Percentiles rank a stretch among this genome's conserved stretches.
phyloP scores from a whole-genome alignment of 2,797 vertebrate species.

The Meda fulgida region DNA sequence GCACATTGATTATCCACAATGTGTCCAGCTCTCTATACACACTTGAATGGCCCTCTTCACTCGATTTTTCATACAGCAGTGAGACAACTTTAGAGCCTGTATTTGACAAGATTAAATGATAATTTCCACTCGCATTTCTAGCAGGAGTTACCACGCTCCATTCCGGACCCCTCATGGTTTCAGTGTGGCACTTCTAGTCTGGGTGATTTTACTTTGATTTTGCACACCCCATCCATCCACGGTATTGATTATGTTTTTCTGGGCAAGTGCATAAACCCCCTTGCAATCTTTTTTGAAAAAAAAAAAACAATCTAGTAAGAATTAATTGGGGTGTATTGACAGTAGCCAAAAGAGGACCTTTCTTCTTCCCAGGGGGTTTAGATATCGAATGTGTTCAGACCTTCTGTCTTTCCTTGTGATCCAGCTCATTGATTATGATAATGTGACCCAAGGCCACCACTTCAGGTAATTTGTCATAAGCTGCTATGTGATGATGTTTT shows the following conservation, averaged over 20 bases:
- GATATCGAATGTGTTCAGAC: constrained; percentile 42
- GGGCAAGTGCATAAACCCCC: constrained; percentile 22
- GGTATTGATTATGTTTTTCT: constrained; percentile 44
- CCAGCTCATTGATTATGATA: constrained; percentile 65
- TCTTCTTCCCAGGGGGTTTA: constrained; percentile 15
- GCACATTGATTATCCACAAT: constrained; percentile 27
- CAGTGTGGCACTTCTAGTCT: neutral
- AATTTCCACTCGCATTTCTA: constrained; percentile 1
- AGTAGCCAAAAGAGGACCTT: constrained; percentile 28
- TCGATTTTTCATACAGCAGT: neutral
- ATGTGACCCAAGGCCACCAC: constrained; percentile 12
- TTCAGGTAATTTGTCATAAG: constrained; percentile 56
- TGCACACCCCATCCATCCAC: neutral
- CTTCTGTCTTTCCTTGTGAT: constrained; percentile 38
- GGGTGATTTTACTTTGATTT: constrained; percentile 31
- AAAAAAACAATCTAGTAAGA: constrained; percentile 39
- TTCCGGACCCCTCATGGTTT: neutral
- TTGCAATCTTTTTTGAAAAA: constrained; percentile 17
- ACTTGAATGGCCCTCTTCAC: constrained; percentile 16
- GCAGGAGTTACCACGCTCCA: neutral
- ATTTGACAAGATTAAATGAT: constrained; percentile 5
- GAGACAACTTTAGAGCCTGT: constrained; percentile 22
- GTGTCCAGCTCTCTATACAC: neutral
- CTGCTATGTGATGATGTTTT: constrained; percentile 34
- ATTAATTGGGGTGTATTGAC: constrained; percentile 58